These are phyloP conservation scores for Lasiurus cinereus DNA, from an alignment of 2,113 vertebrate species.

Conservation along the genomic window DNA sequence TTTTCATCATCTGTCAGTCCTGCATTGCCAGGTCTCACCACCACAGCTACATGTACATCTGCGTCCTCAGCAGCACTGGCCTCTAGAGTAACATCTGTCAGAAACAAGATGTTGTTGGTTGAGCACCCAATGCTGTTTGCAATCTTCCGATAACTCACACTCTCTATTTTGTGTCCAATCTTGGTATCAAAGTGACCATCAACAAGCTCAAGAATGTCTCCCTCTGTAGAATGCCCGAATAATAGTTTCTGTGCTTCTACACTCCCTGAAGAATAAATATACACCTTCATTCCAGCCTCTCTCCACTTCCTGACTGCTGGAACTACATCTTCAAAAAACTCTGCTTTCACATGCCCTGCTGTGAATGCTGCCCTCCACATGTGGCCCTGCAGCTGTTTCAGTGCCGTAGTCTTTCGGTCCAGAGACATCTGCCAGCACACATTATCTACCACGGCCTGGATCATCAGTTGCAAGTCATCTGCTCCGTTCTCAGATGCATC, in stretches of 20 bases:
- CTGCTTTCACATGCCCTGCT: slow-evolving; percentile 94
- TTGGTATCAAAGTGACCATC: slow-evolving; percentile 98
- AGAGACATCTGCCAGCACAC: slow-evolving; percentile 98
- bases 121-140: slow-evolving; percentile 92
- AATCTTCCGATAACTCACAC: slow-evolving; percentile 96
- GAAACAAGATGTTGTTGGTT: slow-evolving; percentile 94
- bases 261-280: slow-evolving; percentile 97
- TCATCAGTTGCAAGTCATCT: slow-evolving; percentile 91
- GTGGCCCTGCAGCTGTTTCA: slow-evolving; percentile 98
- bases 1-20: slow-evolving; percentile 96
- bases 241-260: slow-evolving; percentile 98
- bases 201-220: slow-evolving; percentile 95
- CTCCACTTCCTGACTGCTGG: slow-evolving; percentile 95
- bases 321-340: slow-evolving; percentile 96
- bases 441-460: slow-evolving; percentile 94
- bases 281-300: slow-evolving; percentile 93
- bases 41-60: slow-evolving; percentile 92
- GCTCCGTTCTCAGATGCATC: slow-evolving; percentile 89
- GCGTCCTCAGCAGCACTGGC: slow-evolving; percentile 95
- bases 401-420: slow-evolving; percentile 96
- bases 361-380: slow-evolving; percentile 96
- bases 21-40: slow-evolving; percentile 95
- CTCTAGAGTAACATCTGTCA: slow-evolving; percentile 96
- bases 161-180: slow-evolving; percentile 95
- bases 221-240: slow-evolving; percentile 95